phyloP scores from a whole-genome alignment of 1,140 invertebrate genomes.

The Acromyrmex heyeri region DNA sequence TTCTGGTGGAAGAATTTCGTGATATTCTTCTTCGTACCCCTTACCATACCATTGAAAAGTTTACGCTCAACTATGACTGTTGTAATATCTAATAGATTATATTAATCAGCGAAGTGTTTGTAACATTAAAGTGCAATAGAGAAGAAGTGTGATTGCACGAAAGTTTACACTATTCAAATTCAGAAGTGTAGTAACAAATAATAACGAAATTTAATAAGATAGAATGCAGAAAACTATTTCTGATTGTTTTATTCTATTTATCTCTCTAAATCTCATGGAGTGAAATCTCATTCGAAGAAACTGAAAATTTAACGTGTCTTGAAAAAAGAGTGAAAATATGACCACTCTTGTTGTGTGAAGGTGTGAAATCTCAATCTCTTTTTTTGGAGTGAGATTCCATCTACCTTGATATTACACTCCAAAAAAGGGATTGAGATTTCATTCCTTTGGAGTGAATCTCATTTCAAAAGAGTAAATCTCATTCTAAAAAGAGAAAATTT shows the following conservation, averaged over 20 bases:
- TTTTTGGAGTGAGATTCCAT: no score
- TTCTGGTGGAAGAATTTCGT: not conserved
- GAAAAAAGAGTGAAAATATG: no score
- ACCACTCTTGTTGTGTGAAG: no score
- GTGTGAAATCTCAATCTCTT: no score
- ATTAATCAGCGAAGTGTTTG: slow-evolving; percentile 14
- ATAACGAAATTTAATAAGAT: not conserved
- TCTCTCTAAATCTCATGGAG: no score
- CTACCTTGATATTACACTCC: no score
- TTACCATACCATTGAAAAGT: not conserved
- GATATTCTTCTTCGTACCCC: not conserved
- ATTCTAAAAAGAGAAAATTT: no score
- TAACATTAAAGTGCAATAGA: slow-evolving; percentile 4
- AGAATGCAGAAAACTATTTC: not conserved
- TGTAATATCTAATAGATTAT: slow-evolving; percentile 15
- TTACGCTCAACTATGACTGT: not conserved
- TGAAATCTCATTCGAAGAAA: no score
- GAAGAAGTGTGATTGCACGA: not conserved
- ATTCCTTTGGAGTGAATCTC: no score
- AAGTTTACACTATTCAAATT: not conserved
- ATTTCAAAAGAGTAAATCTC: no score
- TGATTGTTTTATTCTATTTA: not conserved
- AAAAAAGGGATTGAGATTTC: no score
- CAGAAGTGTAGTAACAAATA: not conserved
- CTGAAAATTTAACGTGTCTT: no score